Base-by-base conservation (phyloP, 2,888 invertebrate genomes). In the Andrena camellia region DNA sequence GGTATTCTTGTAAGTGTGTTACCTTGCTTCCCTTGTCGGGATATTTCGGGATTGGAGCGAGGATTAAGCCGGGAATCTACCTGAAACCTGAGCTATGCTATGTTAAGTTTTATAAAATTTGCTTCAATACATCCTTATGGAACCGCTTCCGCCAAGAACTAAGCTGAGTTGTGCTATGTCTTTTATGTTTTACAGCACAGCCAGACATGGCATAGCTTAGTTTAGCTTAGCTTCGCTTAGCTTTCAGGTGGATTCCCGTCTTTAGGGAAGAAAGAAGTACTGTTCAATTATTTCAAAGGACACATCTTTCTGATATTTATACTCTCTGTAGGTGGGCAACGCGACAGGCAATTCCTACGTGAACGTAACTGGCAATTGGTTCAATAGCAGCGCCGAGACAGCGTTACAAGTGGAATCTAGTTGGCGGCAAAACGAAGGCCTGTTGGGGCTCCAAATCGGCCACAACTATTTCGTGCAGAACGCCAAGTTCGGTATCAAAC, bases 331-430 rank as follows among this genome's bases (percentile, higher is more conserved):
- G 89, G 97, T 99, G 86, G 99, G 99, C 2, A 99, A 99, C 94
- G 99, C 97, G 92, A 99, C 99, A 91, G 97, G 97, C 5, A 95
- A 96, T 89, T 96, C 97, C 62, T 96, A 97, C 95, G 96, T 99
- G 0, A 99, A 99, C 93, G 96, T 99, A n/a, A 98, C 98, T 0
- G 97, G 97, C n/a, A 98, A 98, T 92, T 96, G 95, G 94, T 98
- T 99, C 93, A 97, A 97, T 88, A 96, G 96, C 64, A 98, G 98
- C 89, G 93, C 95, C 35, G 96, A 96, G 90, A 97, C 97, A 81
- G 98, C 97, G 0, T 94, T 99, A 35, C 0, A 99, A 98, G 94
- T 98, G 97, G 97, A 97, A 78, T 97, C 98, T 0, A 99, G 99
- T 93, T 98, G 98, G 97, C 95, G 94, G 88, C 91, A 94, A 84